phyloP scores from a whole-genome alignment of 2,113 vertebrate genomes.

The Psilopogon haemacephalus region DNA sequence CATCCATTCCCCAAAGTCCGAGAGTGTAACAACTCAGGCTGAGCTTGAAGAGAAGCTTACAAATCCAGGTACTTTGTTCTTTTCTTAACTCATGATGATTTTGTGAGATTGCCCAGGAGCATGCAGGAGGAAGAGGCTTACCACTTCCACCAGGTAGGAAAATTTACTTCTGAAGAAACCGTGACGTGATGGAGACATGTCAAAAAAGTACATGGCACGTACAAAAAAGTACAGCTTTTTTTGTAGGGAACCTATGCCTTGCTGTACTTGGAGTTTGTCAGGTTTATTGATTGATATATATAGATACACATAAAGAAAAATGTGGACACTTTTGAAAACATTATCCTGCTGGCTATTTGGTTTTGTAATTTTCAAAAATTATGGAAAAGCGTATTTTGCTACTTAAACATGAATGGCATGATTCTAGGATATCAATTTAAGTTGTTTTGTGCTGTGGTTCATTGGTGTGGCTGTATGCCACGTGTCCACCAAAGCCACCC shows the following conservation, averaged over 20 bases:
- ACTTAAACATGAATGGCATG: background rate
- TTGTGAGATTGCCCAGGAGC: background rate
- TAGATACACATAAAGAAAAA: background rate
- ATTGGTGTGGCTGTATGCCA: background rate
- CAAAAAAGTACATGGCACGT: too few relatives aligned
- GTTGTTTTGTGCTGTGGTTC: background rate
- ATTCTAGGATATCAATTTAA: background rate
- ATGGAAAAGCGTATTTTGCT: background rate
- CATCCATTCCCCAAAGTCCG: constrained; percentile 89
- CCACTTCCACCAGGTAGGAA: background rate
- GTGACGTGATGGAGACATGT: rapidly evolving
- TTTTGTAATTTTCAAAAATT: background rate
- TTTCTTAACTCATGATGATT: background rate
- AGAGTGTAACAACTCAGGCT: constrained; percentile 83
- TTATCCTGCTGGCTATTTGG: background rate
- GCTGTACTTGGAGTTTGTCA: background rate
- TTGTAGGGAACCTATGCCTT: background rate
- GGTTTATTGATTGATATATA: background rate
- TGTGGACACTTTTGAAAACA: background rate
- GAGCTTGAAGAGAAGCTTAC: constrained; percentile 89
- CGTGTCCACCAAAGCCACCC: background rate
- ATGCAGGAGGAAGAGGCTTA: background rate
- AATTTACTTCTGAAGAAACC: background rate
- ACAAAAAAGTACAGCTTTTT: background rate
- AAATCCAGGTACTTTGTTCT: constrained; percentile 85